A percentile compares a stretch with the other conserved stretches of the same genome.
These are phyloP conservation scores for Adoxophyes honmai DNA, from an alignment of 1,140 invertebrate genomes.

Conservation along the genomic window DNA sequence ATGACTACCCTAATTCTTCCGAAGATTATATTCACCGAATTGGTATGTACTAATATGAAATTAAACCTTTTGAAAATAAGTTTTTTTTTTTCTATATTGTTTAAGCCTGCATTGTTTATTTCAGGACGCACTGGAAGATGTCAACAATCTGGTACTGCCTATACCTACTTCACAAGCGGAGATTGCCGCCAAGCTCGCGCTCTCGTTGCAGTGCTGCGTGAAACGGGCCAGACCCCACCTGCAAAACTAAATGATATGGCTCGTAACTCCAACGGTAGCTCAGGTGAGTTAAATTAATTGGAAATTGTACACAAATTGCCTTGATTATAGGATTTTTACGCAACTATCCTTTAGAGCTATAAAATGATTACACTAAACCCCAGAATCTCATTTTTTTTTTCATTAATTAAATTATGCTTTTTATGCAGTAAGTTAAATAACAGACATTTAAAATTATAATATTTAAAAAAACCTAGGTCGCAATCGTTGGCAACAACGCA, in stretches of 20 bases:
- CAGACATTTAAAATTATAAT: too few species aligned
- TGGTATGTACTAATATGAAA: constrained; percentile 79
- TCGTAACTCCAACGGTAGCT: constrained; percentile 57
- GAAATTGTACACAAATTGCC: too few species aligned
- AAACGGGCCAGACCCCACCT: constrained; percentile 94
- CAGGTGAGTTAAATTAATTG: constrained; percentile 37
- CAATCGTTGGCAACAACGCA: constrained; percentile 75
- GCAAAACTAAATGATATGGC: constrained; percentile 77
- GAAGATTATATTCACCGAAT: constrained; percentile 99
- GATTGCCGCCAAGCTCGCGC: constrained; percentile 95
- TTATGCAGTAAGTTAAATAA: too few species aligned
- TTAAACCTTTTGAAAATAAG: too few species aligned
- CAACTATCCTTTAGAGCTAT: too few species aligned
- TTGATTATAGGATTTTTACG: too few species aligned
- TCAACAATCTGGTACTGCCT: constrained; percentile 95
- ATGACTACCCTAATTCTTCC: constrained; percentile 98
- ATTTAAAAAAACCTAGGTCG: constrained; percentile 51
- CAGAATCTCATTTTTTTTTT: too few species aligned
- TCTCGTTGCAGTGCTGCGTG: constrained; percentile 91
- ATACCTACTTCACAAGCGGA: constrained; percentile 96
- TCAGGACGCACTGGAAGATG: constrained; percentile 92
- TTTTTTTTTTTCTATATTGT: too few species aligned
- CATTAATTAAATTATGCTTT: too few species aligned
- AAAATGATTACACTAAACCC: too few species aligned
- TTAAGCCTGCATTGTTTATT: constrained; percentile 17